Evolutionary conservation across 1,140 invertebrate genomes (phyloP).

Genomic region (Coboldia fuscipes): DNA sequence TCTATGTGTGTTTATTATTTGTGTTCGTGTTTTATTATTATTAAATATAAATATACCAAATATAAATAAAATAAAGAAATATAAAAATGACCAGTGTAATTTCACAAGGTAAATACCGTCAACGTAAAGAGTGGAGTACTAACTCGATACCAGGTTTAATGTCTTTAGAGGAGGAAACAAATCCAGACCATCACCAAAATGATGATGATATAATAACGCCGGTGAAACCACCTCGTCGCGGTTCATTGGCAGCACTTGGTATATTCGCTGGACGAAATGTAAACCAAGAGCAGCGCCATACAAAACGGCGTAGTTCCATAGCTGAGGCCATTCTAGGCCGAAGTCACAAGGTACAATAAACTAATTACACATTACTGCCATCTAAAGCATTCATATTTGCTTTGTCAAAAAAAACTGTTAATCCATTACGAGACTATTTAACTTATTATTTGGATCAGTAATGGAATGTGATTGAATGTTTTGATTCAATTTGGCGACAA

Average conservation of each 20-base stretch:
- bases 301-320: conserved; percentile 20
- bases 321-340: conserved; percentile 15
- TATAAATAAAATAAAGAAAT: too few species aligned
- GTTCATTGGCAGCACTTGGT: conserved; percentile 16
- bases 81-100: conserved; percentile 2
- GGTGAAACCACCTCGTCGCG: conserved; percentile 17
- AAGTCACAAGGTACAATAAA: conserved; percentile 14
- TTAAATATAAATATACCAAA: too few species aligned
- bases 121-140: conserved; percentile 22
- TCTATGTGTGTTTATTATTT: too few species aligned
- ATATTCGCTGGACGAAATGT: conserved; percentile 11
- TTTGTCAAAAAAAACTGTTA: too few species aligned
- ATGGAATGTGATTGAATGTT: too few species aligned
- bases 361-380: too few species aligned
- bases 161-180: conserved; percentile 19
- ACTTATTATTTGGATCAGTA: too few species aligned
- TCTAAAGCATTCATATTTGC: too few species aligned
- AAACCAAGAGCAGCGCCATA: conserved; percentile 12
- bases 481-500: too few species aligned
- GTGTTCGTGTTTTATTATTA: too few species aligned
- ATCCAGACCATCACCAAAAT: background rate
- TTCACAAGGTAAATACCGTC: conserved; percentile 13
- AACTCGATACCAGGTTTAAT: conserved; percentile 22
- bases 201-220: conserved; percentile 5
- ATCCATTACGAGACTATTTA: too few species aligned